Conservation (phyloP, 2,113 vertebrate species). For the Lichenostomus cassidix region DNA sequence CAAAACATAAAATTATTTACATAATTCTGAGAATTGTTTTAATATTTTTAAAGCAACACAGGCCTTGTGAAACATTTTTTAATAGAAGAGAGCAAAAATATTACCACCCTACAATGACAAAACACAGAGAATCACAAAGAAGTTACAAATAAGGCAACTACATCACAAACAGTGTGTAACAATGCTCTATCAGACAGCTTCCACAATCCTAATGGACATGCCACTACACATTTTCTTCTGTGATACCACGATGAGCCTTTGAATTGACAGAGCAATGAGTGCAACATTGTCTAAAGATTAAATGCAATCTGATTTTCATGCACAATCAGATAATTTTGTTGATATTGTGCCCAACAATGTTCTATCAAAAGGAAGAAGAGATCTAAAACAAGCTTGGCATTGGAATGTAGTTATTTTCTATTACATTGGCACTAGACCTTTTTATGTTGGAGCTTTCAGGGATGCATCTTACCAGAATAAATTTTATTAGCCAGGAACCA, state of each 20-base stretch:
- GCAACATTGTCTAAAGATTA: neutral
- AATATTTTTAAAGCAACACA: neutral
- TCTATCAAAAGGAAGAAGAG: conserved; percentile 43
- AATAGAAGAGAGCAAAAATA: neutral
- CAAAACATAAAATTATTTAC: neutral
- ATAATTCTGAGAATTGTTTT: neutral
- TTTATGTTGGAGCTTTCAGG: neutral
- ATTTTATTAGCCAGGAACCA: neutral
- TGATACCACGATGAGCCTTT: neutral
- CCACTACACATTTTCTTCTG: neutral
- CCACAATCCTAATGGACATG: neutral
- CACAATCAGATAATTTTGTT: conserved; percentile 33
- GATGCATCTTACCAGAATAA: neutral
- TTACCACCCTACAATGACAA: neutral
- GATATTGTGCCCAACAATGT: conserved; percentile 4
- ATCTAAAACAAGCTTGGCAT: conserved; percentile 43
- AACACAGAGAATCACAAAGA: neutral
- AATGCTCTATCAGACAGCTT: neutral
- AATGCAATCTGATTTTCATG: conserved; percentile 48
- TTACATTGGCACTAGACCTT: neutral
- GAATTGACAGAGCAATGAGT: conserved; percentile 23
- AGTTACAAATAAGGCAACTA: neutral
- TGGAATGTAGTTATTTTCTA: conserved; percentile 7
- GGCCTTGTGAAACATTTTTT: neutral
- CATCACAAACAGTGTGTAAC: neutral